A percentile compares a stretch with the other conserved stretches of the same genome.
Evolutionary conservation across 1,140 invertebrate genomes (phyloP).

Genomic region (Drosophila tropicalis): DNA sequence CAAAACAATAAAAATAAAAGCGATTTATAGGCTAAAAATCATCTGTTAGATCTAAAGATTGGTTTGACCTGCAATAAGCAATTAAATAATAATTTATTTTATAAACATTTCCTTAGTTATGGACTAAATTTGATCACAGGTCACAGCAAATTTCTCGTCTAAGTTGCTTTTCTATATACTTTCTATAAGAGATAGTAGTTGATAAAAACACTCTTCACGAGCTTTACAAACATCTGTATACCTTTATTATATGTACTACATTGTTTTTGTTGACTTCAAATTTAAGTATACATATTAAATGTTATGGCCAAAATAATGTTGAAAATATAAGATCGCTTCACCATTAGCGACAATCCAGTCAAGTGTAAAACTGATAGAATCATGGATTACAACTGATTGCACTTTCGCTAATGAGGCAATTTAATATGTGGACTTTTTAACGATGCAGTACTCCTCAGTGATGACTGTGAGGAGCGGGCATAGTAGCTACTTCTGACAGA

Average conservation of each 20-base stretch:
- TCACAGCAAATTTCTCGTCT: no score
- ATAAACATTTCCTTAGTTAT: no score
- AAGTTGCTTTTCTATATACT: no score
- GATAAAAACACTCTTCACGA: no score
- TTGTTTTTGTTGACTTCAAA: neutral
- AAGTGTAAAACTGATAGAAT: neutral
- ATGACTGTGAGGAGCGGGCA: constrained; percentile 1
- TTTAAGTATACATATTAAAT: neutral
- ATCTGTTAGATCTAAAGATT: neutral
- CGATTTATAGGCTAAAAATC: neutral
- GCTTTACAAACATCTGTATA: no score
- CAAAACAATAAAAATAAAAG: neutral
- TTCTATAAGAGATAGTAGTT: no score
- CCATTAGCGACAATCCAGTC: neutral
- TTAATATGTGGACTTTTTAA: neutral
- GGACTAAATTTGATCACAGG: no score
- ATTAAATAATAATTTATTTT: no score
- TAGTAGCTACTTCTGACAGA: neutral
- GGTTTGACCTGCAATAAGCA: no score
- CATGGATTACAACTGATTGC: neutral
- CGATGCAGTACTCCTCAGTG: neutral
- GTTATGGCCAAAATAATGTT: no score
- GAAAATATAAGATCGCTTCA: neutral
- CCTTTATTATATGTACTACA: no score
- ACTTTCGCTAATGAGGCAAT: neutral